These are phyloP conservation scores for Ruditapes philippinarum DNA, from an alignment of 1,140 invertebrate genomes.

Conservation along the genomic window DNA sequence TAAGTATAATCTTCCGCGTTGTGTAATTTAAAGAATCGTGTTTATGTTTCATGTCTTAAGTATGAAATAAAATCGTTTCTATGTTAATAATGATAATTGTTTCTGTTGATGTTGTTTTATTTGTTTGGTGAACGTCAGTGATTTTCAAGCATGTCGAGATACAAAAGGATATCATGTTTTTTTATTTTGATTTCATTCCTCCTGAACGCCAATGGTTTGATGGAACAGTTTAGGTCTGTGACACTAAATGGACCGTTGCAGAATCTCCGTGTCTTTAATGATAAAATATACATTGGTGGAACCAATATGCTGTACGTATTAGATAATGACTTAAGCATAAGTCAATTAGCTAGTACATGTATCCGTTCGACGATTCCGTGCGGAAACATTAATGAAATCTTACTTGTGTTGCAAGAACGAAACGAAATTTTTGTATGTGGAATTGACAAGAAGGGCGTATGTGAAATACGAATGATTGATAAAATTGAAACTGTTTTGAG, in stretches of 20 bases:
- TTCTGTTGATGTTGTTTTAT: too few relatives aligned
- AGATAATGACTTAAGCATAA: background rate
- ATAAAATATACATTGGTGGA: constrained; percentile 19
- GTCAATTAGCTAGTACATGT: background rate
- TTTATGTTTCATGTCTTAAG: too few relatives aligned
- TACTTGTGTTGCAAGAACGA: background rate
- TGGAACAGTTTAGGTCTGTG: too few relatives aligned
- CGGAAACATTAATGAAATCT: constrained; percentile 10
- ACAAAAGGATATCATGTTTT: too few relatives aligned
- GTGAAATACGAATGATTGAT: background rate
- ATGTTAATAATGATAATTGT: too few relatives aligned
- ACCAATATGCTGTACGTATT: background rate
- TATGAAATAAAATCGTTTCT: too few relatives aligned
- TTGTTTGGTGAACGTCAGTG: too few relatives aligned
- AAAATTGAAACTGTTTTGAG: background rate
- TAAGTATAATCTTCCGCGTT: too few relatives aligned
- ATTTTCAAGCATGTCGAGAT: too few relatives aligned
- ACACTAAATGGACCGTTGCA: background rate
- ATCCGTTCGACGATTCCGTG: background rate
- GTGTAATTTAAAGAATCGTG: too few relatives aligned
- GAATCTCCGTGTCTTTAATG: background rate
- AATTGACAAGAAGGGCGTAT: background rate
- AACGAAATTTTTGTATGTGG: background rate
- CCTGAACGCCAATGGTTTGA: too few relatives aligned
- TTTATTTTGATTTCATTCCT: too few relatives aligned